Conservation (phyloP, 2,797 vertebrate species). For the Glyptemys insculpta region DNA sequence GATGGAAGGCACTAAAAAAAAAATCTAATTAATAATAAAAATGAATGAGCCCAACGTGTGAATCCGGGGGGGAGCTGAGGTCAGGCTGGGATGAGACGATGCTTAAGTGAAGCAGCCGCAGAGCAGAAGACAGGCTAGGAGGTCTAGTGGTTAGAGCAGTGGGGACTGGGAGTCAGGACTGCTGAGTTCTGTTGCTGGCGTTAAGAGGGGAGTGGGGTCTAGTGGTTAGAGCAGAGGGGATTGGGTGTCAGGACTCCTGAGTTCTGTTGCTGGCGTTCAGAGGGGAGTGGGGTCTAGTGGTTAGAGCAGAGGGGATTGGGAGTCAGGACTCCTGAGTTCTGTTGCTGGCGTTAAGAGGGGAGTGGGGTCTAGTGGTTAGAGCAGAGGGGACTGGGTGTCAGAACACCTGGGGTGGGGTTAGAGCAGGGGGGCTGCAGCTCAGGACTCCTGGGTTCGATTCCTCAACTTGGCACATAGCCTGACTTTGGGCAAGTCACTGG, state of each 20-base stretch:
- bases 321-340: too few relatives aligned
- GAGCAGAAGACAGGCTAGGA: neutral
- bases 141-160: neutral
- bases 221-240: too few relatives aligned
- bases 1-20: neutral
- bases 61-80: neutral
- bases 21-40: neutral
- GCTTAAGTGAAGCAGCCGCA: neutral
- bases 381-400: too few relatives aligned
- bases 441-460: neutral
- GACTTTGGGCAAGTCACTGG: neutral
- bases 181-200: too few relatives aligned
- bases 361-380: too few relatives aligned
- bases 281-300: neutral
- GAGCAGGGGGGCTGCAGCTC: neutral
- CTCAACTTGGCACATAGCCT: neutral
- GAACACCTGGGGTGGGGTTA: neutral
- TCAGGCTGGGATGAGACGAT: neutral
- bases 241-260: too few relatives aligned
- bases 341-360: too few relatives aligned
- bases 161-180: too few relatives aligned
- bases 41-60: neutral
- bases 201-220: too few relatives aligned
- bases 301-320: neutral
- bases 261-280: neutral